Percentiles rank a stretch among this genome's conserved stretches.
phyloP scores from a whole-genome alignment of 2,797 vertebrate species.

The Enteromius paludinosus region DNA sequence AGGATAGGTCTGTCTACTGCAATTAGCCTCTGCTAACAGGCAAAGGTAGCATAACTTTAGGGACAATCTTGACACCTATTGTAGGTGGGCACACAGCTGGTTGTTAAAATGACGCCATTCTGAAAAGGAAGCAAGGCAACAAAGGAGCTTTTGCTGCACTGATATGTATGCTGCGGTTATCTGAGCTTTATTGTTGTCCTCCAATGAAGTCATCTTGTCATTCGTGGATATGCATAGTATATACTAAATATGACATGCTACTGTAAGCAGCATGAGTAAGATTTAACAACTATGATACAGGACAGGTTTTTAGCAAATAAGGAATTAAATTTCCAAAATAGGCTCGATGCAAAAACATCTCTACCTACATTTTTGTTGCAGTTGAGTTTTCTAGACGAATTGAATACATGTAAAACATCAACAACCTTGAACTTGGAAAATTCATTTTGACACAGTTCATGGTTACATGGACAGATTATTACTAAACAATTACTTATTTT shows the following conservation, averaged over 20 bases:
- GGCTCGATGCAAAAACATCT: not conserved
- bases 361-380: not conserved
- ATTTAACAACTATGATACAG: not conserved
- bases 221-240: not conserved
- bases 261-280: not conserved
- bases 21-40: not conserved
- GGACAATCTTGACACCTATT: not conserved
- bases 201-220: not conserved
- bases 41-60: not conserved
- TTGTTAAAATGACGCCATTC: not conserved
- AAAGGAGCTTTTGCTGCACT: not conserved
- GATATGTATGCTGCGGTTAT: not conserved
- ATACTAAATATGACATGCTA: not conserved
- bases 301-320: not conserved
- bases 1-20: not conserved
- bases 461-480: not conserved
- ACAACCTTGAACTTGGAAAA: not conserved
- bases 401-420: not conserved
- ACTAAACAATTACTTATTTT: not conserved
- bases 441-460: constrained; percentile 1
- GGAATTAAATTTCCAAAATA: not conserved
- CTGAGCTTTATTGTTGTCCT: not conserved
- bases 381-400: not conserved
- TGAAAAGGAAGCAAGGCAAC: not conserved
- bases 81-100: not conserved